These are phyloP conservation scores for Anarrhichthys ocellatus DNA, from an alignment of 2,113 vertebrate genomes.

Conservation along the genomic window DNA sequence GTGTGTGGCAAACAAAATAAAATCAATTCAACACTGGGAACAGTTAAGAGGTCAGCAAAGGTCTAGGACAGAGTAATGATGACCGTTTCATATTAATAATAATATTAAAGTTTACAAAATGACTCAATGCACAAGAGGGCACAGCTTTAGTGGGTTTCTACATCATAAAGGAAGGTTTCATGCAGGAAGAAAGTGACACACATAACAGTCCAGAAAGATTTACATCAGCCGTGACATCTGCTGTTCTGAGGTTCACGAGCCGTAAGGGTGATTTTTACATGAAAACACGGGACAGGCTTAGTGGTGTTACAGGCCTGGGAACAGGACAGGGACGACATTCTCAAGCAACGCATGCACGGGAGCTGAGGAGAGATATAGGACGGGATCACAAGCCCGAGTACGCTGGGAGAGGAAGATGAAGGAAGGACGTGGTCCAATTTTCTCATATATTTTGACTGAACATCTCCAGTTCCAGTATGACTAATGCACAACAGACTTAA, in stretches of 20 bases:
- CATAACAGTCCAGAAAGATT: background rate
- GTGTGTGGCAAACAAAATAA: background rate
- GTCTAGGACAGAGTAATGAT: background rate
- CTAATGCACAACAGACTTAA: constrained; percentile 43
- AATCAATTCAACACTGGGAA: background rate
- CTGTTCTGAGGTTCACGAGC: constrained; percentile 22
- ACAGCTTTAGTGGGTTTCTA: background rate
- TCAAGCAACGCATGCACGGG: constrained; percentile 69
- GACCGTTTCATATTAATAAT: background rate
- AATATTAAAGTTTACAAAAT: background rate
- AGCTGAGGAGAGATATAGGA: constrained; percentile 47
- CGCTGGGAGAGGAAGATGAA: constrained; percentile 43
- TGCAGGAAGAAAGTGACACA: constrained; percentile 27
- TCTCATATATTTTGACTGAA: constrained; percentile 42
- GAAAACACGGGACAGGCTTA: constrained; percentile 2
- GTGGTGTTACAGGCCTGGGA: constrained; percentile 52
- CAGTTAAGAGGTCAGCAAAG: constrained; percentile 10
- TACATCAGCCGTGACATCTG: constrained; percentile 26
- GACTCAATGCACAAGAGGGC: background rate
- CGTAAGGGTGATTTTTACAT: constrained; percentile 43
- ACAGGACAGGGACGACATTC: constrained; percentile 55
- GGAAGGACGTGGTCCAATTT: constrained; percentile 42
- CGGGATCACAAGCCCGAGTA: constrained; percentile 45
- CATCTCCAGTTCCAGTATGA: constrained; percentile 59
- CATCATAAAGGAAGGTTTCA: constrained; percentile 1